Evolutionary conservation across 2,113 vertebrate species (phyloP).

Genomic region (Lepisosteus osseus): DNA sequence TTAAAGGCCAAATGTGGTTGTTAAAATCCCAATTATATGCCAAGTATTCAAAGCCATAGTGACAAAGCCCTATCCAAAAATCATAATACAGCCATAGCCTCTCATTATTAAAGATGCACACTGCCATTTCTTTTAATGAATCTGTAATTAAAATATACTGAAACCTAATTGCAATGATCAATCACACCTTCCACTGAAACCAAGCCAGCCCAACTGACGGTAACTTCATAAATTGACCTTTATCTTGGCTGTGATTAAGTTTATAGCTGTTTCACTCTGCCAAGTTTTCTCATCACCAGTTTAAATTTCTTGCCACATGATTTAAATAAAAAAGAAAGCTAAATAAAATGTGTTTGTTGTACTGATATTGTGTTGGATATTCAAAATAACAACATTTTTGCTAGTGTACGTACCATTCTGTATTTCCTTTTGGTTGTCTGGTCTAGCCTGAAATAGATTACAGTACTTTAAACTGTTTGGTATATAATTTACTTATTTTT

Average conservation of each 20-base stretch:
- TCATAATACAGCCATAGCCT: background rate
- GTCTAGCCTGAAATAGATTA: no score
- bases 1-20: background rate
- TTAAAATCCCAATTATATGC: background rate
- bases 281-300: no score
- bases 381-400: no score
- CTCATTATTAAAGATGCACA: background rate
- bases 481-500: no score
- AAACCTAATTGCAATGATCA: constrained; percentile 3
- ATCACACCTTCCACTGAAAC: background rate
- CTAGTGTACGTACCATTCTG: no score
- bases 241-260: no score
- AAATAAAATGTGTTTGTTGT: background rate
- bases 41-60: background rate
- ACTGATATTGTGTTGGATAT: background rate
- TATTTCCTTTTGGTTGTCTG: no score
- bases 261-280: no score
- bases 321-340: background rate
- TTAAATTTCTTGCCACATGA: no score
- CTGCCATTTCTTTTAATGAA: background rate
- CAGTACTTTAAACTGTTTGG: no score
- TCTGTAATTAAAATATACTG: background rate
- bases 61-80: background rate
- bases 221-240: no score
- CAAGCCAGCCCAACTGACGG: background rate